Conservation (phyloP, 53 echinoderm and acorn worm genomes). For the Echinarachnius parma region DNA sequence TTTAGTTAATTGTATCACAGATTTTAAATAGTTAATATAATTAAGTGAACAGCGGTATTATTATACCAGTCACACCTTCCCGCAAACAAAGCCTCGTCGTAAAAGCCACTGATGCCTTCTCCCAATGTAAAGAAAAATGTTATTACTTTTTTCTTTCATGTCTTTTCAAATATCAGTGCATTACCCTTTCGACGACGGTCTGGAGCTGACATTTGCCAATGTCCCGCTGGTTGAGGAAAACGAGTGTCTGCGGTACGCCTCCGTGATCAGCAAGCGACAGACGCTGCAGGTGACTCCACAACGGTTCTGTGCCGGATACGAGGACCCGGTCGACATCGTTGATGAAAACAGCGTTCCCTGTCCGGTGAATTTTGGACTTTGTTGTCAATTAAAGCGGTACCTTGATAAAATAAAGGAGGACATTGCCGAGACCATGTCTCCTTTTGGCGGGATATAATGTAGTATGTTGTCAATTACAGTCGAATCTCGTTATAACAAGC, state of each 20-base stretch:
- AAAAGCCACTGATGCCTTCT: too few relatives aligned
- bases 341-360: slow-evolving; percentile 30
- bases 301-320: slow-evolving; percentile 73
- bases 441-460: too few relatives aligned
- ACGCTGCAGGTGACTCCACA: slow-evolving; percentile 57
- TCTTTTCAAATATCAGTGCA: not conserved
- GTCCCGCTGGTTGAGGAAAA: slow-evolving; percentile 51
- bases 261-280: slow-evolving; percentile 32
- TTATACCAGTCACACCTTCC: too few relatives aligned
- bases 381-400: too few relatives aligned
- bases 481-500: too few relatives aligned
- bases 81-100: too few relatives aligned
- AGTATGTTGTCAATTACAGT: too few relatives aligned
- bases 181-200: not conserved
- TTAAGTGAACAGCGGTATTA: too few relatives aligned
- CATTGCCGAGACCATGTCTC: too few relatives aligned
- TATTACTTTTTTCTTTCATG: not conserved
- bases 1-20: too few relatives aligned
- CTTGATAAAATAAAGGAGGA: too few relatives aligned
- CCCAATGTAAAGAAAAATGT: slow-evolving; percentile 8
- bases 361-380: slow-evolving; percentile 6
- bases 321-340: slow-evolving; percentile 1
- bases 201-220: slow-evolving; percentile 38
- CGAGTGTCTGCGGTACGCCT: slow-evolving; percentile 51
- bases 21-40: too few relatives aligned